phyloP scores from a whole-genome alignment of 2,113 vertebrate species.

The Gorsachius goisagi region DNA sequence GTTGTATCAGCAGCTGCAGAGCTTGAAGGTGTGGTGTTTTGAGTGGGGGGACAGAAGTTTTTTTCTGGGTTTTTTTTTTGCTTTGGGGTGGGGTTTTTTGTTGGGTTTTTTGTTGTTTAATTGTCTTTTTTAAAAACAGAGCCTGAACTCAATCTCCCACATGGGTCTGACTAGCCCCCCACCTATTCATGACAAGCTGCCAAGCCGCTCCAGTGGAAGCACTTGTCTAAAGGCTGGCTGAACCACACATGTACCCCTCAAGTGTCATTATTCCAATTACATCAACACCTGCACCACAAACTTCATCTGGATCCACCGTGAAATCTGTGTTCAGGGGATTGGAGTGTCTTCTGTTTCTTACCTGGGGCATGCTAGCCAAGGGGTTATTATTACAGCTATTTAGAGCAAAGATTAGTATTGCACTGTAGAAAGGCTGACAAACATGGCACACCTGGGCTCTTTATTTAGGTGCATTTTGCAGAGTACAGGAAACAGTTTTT shows the following conservation, averaged over 20 bases:
- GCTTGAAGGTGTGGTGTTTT: not conserved
- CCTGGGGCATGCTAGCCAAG: not conserved
- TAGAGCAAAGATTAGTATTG: not conserved
- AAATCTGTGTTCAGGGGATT: not conserved
- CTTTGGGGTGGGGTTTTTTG: not conserved
- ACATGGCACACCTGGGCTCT: not conserved
- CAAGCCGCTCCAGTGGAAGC: not conserved
- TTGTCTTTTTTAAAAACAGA: no score
- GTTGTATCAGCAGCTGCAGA: not conserved
- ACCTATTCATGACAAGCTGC: not conserved
- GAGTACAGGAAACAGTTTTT: not conserved
- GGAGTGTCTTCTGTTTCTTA: not conserved
- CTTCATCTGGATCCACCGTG: not conserved
- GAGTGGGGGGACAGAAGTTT: accelerated
- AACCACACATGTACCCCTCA: not conserved
- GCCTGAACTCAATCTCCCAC: not conserved
- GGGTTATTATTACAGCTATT: not conserved
- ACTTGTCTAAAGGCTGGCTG: not conserved
- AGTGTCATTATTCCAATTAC: not conserved
- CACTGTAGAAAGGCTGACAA: not conserved
- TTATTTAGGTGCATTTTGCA: constrained; percentile 2
- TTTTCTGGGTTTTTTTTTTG: not conserved
- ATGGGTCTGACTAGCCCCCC: not conserved
- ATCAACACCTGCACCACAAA: not conserved
- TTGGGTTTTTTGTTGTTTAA: not conserved